These are phyloP conservation scores for Notamacropus eugenii DNA, from an alignment of 2,797 vertebrate genomes.

Conservation along the genomic window DNA sequence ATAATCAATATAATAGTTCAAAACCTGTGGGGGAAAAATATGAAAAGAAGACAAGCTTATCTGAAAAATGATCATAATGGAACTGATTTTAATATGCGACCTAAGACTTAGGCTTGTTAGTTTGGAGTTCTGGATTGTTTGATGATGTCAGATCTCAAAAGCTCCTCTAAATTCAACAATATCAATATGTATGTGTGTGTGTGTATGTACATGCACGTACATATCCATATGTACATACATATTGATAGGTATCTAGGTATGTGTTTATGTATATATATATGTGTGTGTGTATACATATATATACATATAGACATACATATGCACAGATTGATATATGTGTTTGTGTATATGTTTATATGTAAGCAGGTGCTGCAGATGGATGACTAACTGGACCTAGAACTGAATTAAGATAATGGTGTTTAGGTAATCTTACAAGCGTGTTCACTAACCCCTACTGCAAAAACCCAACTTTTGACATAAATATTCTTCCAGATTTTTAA, in stretches of 20 bases:
- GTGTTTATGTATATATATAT: neutral
- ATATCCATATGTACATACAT: neutral
- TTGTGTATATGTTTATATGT: no score
- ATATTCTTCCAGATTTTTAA: neutral
- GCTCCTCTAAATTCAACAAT: neutral
- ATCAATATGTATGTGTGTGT: neutral
- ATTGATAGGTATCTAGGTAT: neutral
- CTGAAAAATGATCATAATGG: neutral
- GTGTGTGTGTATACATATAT: neutral
- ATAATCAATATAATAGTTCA: neutral
- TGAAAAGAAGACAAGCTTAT: neutral
- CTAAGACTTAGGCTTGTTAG: neutral
- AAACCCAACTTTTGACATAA: neutral
- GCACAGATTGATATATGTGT: neutral
- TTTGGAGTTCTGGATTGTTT: neutral
- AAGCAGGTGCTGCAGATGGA: neutral
- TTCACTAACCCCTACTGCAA: neutral
- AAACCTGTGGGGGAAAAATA: neutral
- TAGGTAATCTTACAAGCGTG: neutral
- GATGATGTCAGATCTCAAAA: neutral
- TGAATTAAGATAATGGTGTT: neutral
- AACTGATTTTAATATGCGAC: neutral
- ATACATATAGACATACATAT: neutral
- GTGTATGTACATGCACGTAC: neutral
- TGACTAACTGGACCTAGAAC: neutral